phyloP scores from a whole-genome alignment of 2,113 vertebrate genomes.

The Podiceps cristatus region DNA sequence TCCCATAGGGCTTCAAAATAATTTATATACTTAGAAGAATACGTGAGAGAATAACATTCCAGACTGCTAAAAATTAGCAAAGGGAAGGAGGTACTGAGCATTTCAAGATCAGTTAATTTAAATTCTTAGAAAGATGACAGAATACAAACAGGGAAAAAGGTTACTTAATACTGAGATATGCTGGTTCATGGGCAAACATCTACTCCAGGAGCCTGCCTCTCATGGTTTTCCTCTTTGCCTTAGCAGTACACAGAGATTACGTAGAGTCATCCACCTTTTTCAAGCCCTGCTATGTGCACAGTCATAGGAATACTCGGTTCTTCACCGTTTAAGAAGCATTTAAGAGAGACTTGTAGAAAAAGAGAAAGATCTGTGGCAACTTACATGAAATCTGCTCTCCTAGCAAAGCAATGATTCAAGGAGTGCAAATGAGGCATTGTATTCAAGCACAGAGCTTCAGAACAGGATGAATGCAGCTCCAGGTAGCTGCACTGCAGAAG shows the following conservation, averaged over 20 bases:
- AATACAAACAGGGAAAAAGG: background rate
- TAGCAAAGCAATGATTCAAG: background rate
- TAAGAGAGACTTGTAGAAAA: background rate
- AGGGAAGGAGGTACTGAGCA: background rate
- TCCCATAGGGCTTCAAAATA: conserved; percentile 40
- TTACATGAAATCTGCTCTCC: background rate
- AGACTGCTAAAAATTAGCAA: background rate
- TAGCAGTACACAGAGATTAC: background rate
- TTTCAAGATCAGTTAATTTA: background rate
- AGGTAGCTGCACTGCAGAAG: background rate
- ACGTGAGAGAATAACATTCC: background rate
- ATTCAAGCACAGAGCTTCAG: background rate
- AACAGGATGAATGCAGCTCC: background rate
- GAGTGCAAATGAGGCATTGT: background rate
- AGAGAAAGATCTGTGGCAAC: background rate
- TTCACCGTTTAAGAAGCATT: background rate
- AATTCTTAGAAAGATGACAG: conserved; percentile 20
- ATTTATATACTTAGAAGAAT: conserved; percentile 3
- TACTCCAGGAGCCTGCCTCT: background rate
- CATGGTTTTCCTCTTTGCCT: background rate
- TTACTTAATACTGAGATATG: background rate
- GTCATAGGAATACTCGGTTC: background rate
- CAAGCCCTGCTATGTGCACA: background rate
- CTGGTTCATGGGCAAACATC: background rate
- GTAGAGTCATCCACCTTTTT: background rate